Evolutionary conservation across 1,140 invertebrate genomes (phyloP), one percentile per base, ranked within the genome.

Genomic region (Agraylea sexmaculata): DNA sequence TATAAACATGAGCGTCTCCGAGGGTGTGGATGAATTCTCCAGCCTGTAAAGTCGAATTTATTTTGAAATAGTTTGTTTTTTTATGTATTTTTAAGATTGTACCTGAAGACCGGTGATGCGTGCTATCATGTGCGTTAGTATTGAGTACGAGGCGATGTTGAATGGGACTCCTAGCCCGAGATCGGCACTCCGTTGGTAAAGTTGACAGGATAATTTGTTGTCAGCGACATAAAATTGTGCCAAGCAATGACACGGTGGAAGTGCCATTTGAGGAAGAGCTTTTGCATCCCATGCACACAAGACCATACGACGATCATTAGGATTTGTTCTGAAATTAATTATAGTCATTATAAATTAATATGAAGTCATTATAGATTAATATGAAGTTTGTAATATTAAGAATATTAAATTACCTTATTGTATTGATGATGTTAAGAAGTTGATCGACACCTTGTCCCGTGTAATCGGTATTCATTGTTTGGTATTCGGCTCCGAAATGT

Each of bases 141-240:
- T 57, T 1, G 93, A 78, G 68, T 99, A 99, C 45, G 90, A 96
- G 12, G 95, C 94, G 53, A 99, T 95, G 59, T 99, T 99, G 57
- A 99, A 99, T 13, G 95, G 95, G 2, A 99, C 93, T 15, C 95
- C 95, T 2, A 99, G 66, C 5, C 93, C 93, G 81, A 99, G 90
- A 64, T 99, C 95, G 12, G 89, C 94, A 45, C 92, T 96, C 53
- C 95, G 71, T 66, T 99, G 95, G 60, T 97, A 98, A 43, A 99
- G 60, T 52, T 93, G 82, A 58, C 91, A 97, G 3, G 87, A 94
- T 0, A 88, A 57, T 52, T 81, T 69, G 10, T 79, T 82, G 62
- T 88, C 71, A 0, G 75, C 71, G 1, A 99, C 94, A 70, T 87
- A 93, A 66, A 99, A 99, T 60, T 99, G 94, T 1, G 79, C 82